Evolutionary conservation across 37 sponge, comb jelly and placozoan genomes (phyloP).

Genomic region (Agelas oroides): DNA sequence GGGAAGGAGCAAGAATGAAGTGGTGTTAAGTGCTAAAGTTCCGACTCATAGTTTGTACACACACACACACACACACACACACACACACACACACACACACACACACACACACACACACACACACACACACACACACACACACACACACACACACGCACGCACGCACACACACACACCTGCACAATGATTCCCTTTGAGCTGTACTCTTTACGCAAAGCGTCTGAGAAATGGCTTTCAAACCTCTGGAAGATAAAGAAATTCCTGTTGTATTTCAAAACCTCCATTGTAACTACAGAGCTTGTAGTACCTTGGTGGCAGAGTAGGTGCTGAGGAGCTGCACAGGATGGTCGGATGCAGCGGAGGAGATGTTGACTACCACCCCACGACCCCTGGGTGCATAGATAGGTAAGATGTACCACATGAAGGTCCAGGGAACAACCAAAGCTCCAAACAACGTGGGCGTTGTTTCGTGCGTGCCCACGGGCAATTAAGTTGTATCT

Average conservation of each 20-base stretch:
- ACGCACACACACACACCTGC: slow-evolving; percentile 42
- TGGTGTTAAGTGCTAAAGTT: no score
- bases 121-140: no score
- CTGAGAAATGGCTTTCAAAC: slow-evolving; percentile 65
- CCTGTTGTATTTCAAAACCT: not conserved
- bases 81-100: no score
- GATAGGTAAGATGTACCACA: not conserved
- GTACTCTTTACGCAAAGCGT: slow-evolving; percentile 64
- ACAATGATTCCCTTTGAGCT: slow-evolving; percentile 68
- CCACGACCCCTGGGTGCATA: slow-evolving; percentile 13
- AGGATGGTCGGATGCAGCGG: not conserved
- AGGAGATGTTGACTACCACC: slow-evolving; percentile 64
- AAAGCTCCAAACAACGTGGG: no score
- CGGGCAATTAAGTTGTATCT: no score
- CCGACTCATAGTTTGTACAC: not conserved
- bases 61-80: no score
- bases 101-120: no score
- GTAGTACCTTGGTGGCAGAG: slow-evolving; percentile 70
- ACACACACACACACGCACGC: no score
- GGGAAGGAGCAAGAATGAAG: no score
- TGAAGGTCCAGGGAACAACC: no score
- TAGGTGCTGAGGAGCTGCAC: slow-evolving; percentile 33
- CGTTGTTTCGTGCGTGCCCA: no score
- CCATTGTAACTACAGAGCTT: no score
- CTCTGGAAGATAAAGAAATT: slow-evolving; percentile 13